Evolutionary conservation across 2,113 vertebrate genomes (phyloP).

Genomic region (Irena cyanogastra): DNA sequence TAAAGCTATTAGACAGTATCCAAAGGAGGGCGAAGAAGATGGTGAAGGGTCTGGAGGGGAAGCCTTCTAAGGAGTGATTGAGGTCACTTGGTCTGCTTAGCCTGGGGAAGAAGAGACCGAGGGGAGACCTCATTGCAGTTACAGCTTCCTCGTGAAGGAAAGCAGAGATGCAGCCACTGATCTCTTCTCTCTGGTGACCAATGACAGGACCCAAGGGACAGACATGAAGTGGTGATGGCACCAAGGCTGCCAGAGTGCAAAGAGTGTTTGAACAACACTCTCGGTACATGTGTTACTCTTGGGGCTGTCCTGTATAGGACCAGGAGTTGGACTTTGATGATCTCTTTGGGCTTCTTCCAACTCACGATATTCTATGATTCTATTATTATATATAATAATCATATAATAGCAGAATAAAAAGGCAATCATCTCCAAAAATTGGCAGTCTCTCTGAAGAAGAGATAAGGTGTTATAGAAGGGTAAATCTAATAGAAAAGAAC

Average conservation of each 20-base stretch:
- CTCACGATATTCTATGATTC: neutral
- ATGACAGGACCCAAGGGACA: neutral
- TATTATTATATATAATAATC: neutral
- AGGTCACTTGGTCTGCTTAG: neutral
- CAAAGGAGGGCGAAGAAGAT: neutral
- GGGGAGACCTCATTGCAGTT: neutral
- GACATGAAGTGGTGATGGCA: neutral
- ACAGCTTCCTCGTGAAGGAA: neutral
- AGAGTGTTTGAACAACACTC: neutral
- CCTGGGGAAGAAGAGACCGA: neutral
- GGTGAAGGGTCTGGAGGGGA: neutral
- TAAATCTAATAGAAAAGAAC: neutral
- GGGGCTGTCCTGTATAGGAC: neutral
- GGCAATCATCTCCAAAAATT: neutral
- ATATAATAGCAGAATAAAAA: conserved; percentile 3
- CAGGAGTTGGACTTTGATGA: neutral
- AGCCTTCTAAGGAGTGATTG: neutral
- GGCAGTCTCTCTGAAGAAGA: neutral
- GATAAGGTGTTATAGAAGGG: neutral
- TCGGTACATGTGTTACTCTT: neutral
- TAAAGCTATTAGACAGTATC: neutral
- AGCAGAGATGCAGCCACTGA: neutral
- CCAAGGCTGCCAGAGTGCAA: neutral
- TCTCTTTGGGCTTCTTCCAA: neutral
- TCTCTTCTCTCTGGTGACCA: neutral